Base-by-base conservation (phyloP, 2,888 invertebrate species). In the Clistopyga incitator region DNA sequence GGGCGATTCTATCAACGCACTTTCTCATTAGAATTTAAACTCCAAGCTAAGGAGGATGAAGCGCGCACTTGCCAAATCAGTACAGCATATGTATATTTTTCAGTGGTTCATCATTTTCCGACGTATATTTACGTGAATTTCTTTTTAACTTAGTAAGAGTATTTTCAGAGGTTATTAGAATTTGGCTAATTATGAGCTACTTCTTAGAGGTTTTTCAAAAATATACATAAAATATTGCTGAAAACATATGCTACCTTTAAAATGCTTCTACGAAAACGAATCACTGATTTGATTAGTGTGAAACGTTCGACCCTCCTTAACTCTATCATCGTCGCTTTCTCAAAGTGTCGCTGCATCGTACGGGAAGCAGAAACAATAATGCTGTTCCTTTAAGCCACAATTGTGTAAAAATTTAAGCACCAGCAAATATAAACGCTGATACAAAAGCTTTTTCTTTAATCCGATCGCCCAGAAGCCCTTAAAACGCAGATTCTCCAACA, bases 301-400 rank as follows among this genome's bases (percentile, higher is more conserved):
- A 38, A 54, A 2, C 23, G 23, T 3, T 54, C 54, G 3, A 20
- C 20, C 20, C 3, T 54, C 23, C 10, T 20, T 11, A 56, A 56
- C 15, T 56, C 25, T 23, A 56, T 56, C 25, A 11, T 23, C 23
- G 23, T 25, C 13, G 52, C 65, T 11, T 56, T 8, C 42, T 38
- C 38, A 42, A 38, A 38, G 10, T 29, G 54, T 38, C 23, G 47
- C 29, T 38, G 70, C 45, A 54, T 59, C 38, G 68, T 20, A 65
- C 72, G 77, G 59, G 72, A 77, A 84, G 72, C 78, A 68, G 38
- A 80, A 56, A 56, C 11, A 56, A 25, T 56, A 56, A 54, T 23
- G 6, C 10, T 54, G 20, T 23, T 54, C 11, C 54, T 23, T 20
- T 11, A 54, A 52, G 52, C 52, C 54, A 54, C 54, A 20, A 54